Evolutionary conservation across 2,888 invertebrate genomes (phyloP), one percentile per base, ranked within the genome.

Genomic region (Epirrhoe tristata): DNA sequence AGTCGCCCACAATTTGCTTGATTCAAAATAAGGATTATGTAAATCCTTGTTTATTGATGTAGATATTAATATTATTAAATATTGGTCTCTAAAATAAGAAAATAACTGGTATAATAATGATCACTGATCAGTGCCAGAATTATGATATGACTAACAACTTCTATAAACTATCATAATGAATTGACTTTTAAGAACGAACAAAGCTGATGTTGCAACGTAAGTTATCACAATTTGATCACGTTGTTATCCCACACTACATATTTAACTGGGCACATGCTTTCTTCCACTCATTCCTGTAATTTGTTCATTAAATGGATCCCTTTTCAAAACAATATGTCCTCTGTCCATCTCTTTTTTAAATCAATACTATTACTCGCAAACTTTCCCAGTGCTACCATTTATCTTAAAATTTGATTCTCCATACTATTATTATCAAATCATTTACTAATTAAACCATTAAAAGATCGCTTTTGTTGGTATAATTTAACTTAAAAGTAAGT

Each of bases 21-120:
- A 74, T 73, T 69, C 70, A 64, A 71, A 70, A 69, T 64, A 56
- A 61, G 66, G 73, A 70, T 73, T 74, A 70, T 64, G 63, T 61
- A 66, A 75, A 76, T 74, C 72, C 68, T 74, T 69, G 72, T 77
- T 77, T 77, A 77, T 74, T 51, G 64, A 62, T 58, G 70, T 56
- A 24, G 61, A 71, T 70, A 53, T 70, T 68, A 72, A 53, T 58
- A 59, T 53, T 61, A 62, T 67, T 67, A 51, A 51, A 55, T 55
- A 66, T 66, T 50, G 48, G 61, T 54, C 17, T 58, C 53, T 63
- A 36, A 55, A 53, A 54, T 31, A 39, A 14, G 51, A 58, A 8
- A 39, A 56, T 50, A 43, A 54, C 52, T 14, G 55, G 61, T 63
- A 48, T 59, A 53, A 54, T 57, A 58, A 36, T 43, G 12, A 43